Base-by-base conservation (phyloP, 2,797 vertebrate species). In the Poecile montanus region DNA sequence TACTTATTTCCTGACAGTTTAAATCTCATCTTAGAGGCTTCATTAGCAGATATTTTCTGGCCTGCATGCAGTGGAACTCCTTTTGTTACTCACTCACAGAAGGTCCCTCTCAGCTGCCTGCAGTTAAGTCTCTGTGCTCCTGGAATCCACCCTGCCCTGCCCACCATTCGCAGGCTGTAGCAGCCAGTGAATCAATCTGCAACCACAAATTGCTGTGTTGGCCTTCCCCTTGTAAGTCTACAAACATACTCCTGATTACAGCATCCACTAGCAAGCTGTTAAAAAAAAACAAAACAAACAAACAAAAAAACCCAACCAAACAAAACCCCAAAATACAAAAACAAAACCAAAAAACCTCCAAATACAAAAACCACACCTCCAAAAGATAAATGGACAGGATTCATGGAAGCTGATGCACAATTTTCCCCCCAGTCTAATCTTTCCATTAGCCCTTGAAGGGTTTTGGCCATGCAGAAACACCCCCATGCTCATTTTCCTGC, bases 1-100 rank as follows among this genome's bases (percentile, higher is more conserved):
- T 61, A 88, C 92, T 96, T 86, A 90, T 80, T 96, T 97, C 94
- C 89, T 88, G 81, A 83, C 36, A 13, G 51, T 93, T 97, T 95
- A 92, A 92, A 74, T 93, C 88, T 90, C 70, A 81, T 92, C 88
- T 89, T 91, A 61, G 36, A 84, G 91, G 65, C 72, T 84, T 79
- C 76, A 54, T 50, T 79, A 76, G 63, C 89, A 88, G 90, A 25
- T 89, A 75, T 83, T 88, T 95, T 95, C 91, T 91, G 68, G 60
- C 51, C 51, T n/a, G 23, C 17, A 1, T 42, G 34, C 61, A 65
- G 58, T 81, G 67, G 73, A 90, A 77, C 17, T 38, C 58, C 47
- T 83, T 70, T 62, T 56, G 71, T 27, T 16, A 60, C 62, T 61
- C 2, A 3, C 61, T 70, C 7, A 22, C 70, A 42, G 51, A 85